These are phyloP conservation scores for Silurus asotus DNA, from an alignment of 2,113 vertebrate genomes.

Conservation along the genomic window DNA sequence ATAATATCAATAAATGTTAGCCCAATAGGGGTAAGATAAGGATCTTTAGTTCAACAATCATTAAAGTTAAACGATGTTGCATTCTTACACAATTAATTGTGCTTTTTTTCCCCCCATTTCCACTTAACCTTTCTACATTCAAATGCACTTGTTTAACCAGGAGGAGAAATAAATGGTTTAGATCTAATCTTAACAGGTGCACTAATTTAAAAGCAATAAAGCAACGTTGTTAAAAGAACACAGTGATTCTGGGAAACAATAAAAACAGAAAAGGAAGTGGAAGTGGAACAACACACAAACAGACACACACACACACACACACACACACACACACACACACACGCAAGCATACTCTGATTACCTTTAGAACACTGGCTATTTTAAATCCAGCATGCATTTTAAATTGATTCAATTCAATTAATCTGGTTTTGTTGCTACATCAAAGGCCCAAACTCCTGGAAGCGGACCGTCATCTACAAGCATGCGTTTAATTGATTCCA, in stretches of 20 bases:
- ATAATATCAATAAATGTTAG: not conserved
- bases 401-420: conserved; percentile 63
- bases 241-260: not conserved
- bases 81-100: not conserved
- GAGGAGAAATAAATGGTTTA: not conserved
- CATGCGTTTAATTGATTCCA: conserved; percentile 70
- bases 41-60: not conserved
- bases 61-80: not conserved
- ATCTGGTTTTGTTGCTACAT: conserved; percentile 65
- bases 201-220: conserved; percentile 11
- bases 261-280: not conserved
- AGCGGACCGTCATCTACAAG: conserved; percentile 63
- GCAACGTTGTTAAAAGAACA: not conserved
- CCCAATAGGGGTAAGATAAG: not conserved
- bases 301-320: not conserved
- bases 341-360: not conserved
- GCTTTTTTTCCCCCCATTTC: not conserved
- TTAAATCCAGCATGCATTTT: conserved; percentile 13
- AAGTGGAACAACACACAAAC: not conserved
- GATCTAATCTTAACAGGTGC: conserved; percentile 5
- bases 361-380: not conserved
- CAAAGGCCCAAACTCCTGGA: conserved; percentile 66
- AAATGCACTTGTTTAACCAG: not conserved
- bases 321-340: too few relatives aligned
- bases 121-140: not conserved